These are phyloP conservation scores for Ctenochaetus hawaiiensis DNA, from an alignment of 2,797 vertebrate species.

Conservation along the genomic window DNA sequence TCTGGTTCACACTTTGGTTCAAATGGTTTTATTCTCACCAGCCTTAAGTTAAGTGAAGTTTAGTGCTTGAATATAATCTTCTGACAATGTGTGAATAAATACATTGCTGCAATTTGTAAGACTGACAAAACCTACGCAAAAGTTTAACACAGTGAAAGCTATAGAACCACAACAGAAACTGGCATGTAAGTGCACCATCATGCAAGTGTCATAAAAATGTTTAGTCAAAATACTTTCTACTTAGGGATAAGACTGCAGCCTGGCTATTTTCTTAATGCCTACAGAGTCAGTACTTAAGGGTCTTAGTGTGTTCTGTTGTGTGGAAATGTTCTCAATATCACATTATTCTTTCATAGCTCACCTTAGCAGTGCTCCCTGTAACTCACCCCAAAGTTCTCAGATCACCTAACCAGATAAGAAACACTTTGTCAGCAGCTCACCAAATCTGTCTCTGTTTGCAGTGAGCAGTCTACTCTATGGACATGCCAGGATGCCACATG, in stretches of 20 bases:
- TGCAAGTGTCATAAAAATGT: slow-evolving; percentile 14
- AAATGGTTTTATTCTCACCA: slow-evolving; percentile 35
- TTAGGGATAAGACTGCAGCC: slow-evolving; percentile 13
- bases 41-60: too few relatives aligned
- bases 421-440: slow-evolving; percentile 79
- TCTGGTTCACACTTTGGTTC: slow-evolving; percentile 29
- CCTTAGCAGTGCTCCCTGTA: slow-evolving; percentile 80
- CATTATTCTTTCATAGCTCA: slow-evolving; percentile 88
- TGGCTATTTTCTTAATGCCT: slow-evolving; percentile 8
- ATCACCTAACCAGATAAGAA: slow-evolving; percentile 86
- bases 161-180: slow-evolving; percentile 22
- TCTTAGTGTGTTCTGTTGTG: slow-evolving; percentile 58
- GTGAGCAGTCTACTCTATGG: slow-evolving; percentile 39
- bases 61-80: too few relatives aligned
- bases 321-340: slow-evolving; percentile 85
- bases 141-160: slow-evolving; percentile 11
- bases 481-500: slow-evolving; percentile 26
- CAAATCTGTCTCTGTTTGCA: slow-evolving; percentile 75
- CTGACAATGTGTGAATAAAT: slow-evolving; percentile 5
- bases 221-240: slow-evolving; percentile 22
- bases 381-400: slow-evolving; percentile 86
- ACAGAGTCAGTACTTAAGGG: slow-evolving; percentile 43
- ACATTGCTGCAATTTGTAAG: slow-evolving; percentile 29
- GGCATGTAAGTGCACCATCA: slow-evolving; percentile 18
- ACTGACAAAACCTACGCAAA: slow-evolving; percentile 55